Evolutionary conservation across 2,888 invertebrate species (phyloP).

Genomic region (Beris chalybata): DNA sequence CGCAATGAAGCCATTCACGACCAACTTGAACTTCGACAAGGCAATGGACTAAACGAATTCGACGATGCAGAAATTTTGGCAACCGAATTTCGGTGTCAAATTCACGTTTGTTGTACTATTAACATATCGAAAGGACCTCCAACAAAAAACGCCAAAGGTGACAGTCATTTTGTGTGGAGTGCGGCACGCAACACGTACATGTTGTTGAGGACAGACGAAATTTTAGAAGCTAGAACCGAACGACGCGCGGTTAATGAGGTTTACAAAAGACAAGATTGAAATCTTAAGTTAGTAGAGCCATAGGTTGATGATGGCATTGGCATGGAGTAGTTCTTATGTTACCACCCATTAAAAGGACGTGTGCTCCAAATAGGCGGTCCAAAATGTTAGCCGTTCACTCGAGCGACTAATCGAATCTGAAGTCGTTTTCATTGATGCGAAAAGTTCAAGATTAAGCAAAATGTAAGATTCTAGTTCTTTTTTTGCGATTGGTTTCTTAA

Average conservation of each 20-base stretch:
- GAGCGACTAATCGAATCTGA: constrained; percentile 17
- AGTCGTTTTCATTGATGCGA: constrained; percentile 2
- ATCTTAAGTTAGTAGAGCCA: background rate
- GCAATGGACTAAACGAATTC: constrained; percentile 20
- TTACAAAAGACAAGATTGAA: constrained; percentile 6
- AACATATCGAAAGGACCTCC: background rate
- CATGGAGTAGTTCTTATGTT: constrained; percentile 13
- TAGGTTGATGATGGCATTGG: constrained; percentile 3
- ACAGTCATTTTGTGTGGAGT: constrained; percentile 27
- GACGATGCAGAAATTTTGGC: constrained; percentile 25
- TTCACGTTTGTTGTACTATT: constrained; percentile 13
- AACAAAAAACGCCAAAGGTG: constrained; percentile 4
- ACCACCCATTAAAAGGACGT: constrained; percentile 30
- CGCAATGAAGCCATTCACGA: constrained; percentile 23
- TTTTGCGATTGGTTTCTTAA: too few relatives aligned
- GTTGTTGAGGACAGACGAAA: constrained; percentile 17
- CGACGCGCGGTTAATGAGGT: constrained; percentile 26
- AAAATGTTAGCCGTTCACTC: constrained; percentile 3
- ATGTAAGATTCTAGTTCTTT: too few relatives aligned
- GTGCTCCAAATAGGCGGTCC: constrained; percentile 33
- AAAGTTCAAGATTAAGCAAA: too few relatives aligned
- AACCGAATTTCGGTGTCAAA: constrained; percentile 30
- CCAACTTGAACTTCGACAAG: constrained; percentile 14
- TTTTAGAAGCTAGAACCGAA: constrained; percentile 13
- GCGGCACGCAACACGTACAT: constrained; percentile 16